Percentiles rank a stretch among this genome's conserved stretches.
Conservation (phyloP, 2,888 invertebrate species). For the Phalangium opilio region DNA sequence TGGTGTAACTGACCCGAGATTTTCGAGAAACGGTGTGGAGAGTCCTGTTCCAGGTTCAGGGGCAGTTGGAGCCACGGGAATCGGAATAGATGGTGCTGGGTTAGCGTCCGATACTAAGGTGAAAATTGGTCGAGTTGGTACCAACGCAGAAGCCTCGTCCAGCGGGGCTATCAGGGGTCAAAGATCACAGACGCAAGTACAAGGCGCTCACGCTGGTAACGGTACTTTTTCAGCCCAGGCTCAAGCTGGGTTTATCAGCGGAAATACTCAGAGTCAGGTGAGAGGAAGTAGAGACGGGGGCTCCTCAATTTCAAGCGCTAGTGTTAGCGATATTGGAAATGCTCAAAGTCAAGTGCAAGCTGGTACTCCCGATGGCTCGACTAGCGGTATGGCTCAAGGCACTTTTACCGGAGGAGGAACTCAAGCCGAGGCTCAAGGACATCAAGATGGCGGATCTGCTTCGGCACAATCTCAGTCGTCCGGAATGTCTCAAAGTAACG, state of each 20-base stretch:
- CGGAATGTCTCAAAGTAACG: conserved; percentile 12
- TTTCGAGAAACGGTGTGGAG: not conserved
- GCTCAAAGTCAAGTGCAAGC: conserved; percentile 16
- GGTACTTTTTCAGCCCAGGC: conserved; percentile 17
- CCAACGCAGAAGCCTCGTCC: conserved; percentile 14
- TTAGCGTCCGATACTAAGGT: conserved; percentile 15
- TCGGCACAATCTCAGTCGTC: conserved; percentile 13
- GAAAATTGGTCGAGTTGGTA: conserved; percentile 11
- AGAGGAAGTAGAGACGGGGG: conserved; percentile 12
- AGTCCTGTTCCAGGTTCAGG: not conserved
- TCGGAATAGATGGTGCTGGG: conserved; percentile 1
- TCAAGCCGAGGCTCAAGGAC: conserved; percentile 11
- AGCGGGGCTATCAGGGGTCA: conserved; percentile 8
- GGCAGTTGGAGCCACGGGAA: not conserved
- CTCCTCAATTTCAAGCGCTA: conserved; percentile 13
- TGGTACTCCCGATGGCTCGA: conserved; percentile 12
- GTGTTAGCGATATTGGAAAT: conserved; percentile 10
- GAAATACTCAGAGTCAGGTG: conserved; percentile 12
- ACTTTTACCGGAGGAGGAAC: conserved; percentile 10
- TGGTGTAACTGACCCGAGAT: not conserved
- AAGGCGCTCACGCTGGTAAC: conserved; percentile 13
- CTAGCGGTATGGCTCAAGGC: conserved; percentile 14
- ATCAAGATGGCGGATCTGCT: conserved; percentile 12
- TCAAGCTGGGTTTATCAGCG: conserved; percentile 15
- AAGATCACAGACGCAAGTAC: conserved; percentile 14